Percentiles rank a stretch among this genome's conserved stretches.
These are phyloP conservation scores for Dolichotis patagonum DNA, from an alignment of 2,113 vertebrate genomes.

Conservation along the genomic window DNA sequence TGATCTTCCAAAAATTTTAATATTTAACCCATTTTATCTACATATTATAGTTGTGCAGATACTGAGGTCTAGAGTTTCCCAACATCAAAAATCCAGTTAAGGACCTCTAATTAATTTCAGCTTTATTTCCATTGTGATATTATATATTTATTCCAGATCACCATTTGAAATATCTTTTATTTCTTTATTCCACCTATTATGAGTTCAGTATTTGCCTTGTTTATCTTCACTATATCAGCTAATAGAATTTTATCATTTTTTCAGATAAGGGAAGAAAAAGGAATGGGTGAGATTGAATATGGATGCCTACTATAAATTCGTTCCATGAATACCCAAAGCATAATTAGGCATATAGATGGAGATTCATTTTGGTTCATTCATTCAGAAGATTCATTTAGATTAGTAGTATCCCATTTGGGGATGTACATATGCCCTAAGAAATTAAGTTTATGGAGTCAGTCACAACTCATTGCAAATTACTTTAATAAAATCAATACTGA, in stretches of 20 bases:
- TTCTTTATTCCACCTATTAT: neutral
- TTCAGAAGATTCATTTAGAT: conserved; percentile 50
- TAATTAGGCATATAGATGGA: conserved; percentile 30
- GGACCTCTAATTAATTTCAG: neutral
- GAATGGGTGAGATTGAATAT: neutral
- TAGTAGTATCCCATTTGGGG: conserved; percentile 22
- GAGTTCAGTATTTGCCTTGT: conserved; percentile 6
- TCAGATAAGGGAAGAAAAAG: conserved; percentile 45
- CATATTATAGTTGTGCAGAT: neutral
- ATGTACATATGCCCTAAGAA: conserved; percentile 41
- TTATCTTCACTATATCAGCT: conserved; percentile 35
- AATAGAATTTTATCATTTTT: conserved; percentile 39
- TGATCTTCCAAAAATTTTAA: conserved; percentile 48
- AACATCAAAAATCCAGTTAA: conserved; percentile 23
- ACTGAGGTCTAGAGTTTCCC: neutral
- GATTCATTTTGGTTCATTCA: neutral
- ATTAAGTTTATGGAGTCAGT: conserved; percentile 41
- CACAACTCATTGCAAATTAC: conserved; percentile 48
- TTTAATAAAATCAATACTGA: conserved; percentile 59
- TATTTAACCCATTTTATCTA: conserved; percentile 6
- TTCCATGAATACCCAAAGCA: conserved; percentile 31
- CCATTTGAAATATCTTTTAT: conserved; percentile 32
- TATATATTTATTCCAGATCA: conserved; percentile 9
- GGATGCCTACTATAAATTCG: neutral
- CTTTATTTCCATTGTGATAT: neutral